Evolutionary conservation across 2,797 vertebrate species (phyloP), one percentile per base, ranked within the genome.

Genomic region (Parotocinclus haroldoi): DNA sequence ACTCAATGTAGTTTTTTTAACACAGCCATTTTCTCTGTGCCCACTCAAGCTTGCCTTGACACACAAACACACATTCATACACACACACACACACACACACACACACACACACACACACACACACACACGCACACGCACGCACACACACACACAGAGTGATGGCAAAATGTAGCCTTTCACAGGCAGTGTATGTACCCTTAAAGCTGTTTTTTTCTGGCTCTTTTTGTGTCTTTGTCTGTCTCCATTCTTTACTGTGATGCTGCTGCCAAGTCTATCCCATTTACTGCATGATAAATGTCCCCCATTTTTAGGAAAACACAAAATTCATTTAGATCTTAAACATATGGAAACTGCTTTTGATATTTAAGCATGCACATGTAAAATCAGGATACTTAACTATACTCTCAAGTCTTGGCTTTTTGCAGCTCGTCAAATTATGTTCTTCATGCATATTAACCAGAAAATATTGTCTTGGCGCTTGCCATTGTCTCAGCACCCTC

Each of bases 11-110:
- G 71, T 77, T 81, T 74, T 83, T 81, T 82, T 77, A 46, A 56
- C 44, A 58, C 40, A 83, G 76, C 79, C 78, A 85, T 79, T 83
- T 80, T 82, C 83, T 82, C 76, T 86, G 79, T 84, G 72, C 78
- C 70, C 50, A 61, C 45, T 51, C 64, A 58, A 68, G 48, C 81
- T 39, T 63, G 16, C 44, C 42, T 11, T 46, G 7, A 55, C 58
- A 65, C n/a, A n/a, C n/a, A n/a, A n/a, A n/a, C n/a, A n/a, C n/a
- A n/a, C n/a, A n/a, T n/a, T n/a, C n/a, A n/a, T n/a, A 66, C 52
- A 54, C 54, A 69, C 11, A 63, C 54, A 58, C 45, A 61, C 51
- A 69, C 37, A 40, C 46, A 45, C 49, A 55, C 61, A 71, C 40
- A 46, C 44, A 45, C 16, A 48, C 45, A 42, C 58, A 40, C 17